Conservation (phyloP, 1,140 invertebrate genomes). For the Pomacea maculata region DNA sequence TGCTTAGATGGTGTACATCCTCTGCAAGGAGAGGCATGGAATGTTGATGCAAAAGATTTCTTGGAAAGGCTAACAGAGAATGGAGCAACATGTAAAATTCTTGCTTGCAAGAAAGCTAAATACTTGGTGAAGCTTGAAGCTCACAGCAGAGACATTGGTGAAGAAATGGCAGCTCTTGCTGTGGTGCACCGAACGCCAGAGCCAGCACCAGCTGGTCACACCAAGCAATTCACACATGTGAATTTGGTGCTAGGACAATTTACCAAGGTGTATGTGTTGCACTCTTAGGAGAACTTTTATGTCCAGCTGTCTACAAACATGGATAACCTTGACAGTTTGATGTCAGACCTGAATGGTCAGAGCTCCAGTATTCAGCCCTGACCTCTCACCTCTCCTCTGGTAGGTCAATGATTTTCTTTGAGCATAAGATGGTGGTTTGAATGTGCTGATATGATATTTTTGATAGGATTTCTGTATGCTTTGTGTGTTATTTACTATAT, state of each 20-base stretch:
- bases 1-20: constrained; percentile 45
- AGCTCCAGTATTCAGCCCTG: constrained; percentile 20
- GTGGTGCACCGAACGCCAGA: constrained; percentile 34
- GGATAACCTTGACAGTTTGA: constrained; percentile 63
- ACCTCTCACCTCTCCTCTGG: constrained; percentile 12
- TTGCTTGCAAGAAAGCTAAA: constrained; percentile 23
- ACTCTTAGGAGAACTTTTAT: constrained; percentile 49
- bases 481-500: no score
- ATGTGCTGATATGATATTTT: no score
- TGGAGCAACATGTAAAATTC: constrained; percentile 40
- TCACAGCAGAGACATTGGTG: constrained; percentile 37
- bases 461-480: no score
- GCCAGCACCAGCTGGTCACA: background rate
- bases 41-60: constrained; percentile 48
- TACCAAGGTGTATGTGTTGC: constrained; percentile 36
- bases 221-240: constrained; percentile 35
- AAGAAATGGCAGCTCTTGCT: constrained; percentile 42
- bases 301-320: constrained; percentile 47
- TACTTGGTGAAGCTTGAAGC: constrained; percentile 38
- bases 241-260: constrained; percentile 31
- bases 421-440: no score
- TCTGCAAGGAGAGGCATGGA: constrained; percentile 47
- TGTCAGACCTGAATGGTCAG: constrained; percentile 50
- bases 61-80: constrained; percentile 51
- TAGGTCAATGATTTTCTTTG: no score